Conservation (phyloP, 2,888 invertebrate species). For the Phanerotoma sp. region DNA sequence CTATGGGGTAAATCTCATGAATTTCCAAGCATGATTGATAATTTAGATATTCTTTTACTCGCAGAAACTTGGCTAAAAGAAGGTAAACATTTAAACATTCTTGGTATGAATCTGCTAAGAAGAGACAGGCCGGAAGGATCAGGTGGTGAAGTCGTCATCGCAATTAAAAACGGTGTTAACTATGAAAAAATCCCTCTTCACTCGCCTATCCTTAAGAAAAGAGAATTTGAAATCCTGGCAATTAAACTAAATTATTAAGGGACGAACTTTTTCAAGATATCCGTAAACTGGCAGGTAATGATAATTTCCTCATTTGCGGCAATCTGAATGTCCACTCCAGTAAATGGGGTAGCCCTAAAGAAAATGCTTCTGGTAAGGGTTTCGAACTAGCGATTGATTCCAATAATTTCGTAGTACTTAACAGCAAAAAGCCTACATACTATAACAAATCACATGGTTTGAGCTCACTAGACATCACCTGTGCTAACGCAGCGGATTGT, state of each 20-base stretch:
- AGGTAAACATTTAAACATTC: too few relatives aligned
- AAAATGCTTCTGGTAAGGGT: not conserved
- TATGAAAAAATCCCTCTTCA: not conserved
- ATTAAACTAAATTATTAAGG: not conserved
- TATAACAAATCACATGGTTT: too few relatives aligned
- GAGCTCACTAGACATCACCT: too few relatives aligned
- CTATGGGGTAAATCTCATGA: constrained; percentile 9
- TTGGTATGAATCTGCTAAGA: not conserved
- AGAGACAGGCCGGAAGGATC: not conserved
- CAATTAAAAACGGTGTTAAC: not conserved
- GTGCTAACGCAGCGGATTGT: too few relatives aligned
- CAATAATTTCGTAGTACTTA: too few relatives aligned
- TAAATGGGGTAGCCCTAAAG: not conserved
- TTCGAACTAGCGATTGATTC: too few relatives aligned
- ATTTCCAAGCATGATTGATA: not conserved
- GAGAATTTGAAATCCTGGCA: not conserved
- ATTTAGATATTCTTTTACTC: constrained; percentile 2
- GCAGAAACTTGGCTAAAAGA: constrained; percentile 8
- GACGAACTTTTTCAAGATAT: not conserved
- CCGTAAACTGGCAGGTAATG: not conserved
- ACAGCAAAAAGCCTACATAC: too few relatives aligned
- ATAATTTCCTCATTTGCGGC: not conserved
- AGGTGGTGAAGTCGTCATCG: not conserved
- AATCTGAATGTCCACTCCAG: not conserved
- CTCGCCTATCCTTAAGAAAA: not conserved